phyloP scores from a whole-genome alignment of 2,113 vertebrate genomes.

The Sus scrofa region T2T-Sscrofa CM000830.6:63588001-63588500 shows the following conservation, averaged over 20 bases:
- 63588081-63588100: not conserved
- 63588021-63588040: not conserved
- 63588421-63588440: no score
- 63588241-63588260: not conserved
- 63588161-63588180: not conserved
- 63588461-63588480: no score
- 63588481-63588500: no score
- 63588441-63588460: no score
- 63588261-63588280: no score
- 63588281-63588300: no score
- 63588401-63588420: no score
- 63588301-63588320: no score
- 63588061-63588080: not conserved
- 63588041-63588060: not conserved
- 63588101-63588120: not conserved
- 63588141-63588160: constrained; percentile 3
- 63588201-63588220: not conserved
- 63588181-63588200: not conserved
- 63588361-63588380: no score
- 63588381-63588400: no score
- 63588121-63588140: not conserved
- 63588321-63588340: no score
- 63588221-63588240: not conserved
- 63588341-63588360: no score
- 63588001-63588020: not conserved